Conservation (phyloP, 1,140 invertebrate genomes). For the Hyles vespertilio region DNA sequence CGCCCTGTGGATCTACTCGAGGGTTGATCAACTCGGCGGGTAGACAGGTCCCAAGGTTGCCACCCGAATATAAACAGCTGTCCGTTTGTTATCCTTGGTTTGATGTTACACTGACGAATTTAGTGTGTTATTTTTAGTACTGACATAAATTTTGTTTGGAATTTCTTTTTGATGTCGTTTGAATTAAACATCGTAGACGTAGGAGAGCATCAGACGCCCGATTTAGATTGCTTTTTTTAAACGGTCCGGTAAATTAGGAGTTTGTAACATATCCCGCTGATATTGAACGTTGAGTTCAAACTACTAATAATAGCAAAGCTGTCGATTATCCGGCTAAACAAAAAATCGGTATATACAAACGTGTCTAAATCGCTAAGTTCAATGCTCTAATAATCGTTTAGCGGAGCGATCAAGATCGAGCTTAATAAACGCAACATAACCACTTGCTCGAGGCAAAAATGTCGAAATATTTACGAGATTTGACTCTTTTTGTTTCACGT, state of each 20-base stretch:
- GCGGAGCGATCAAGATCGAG: conserved; percentile 41
- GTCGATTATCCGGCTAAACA: conserved; percentile 2
- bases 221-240: no score
- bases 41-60: conserved; percentile 46
- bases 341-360: conserved; percentile 2
- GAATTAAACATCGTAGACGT: no score
- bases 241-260: no score
- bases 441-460: conserved; percentile 45
- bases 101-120: background rate
- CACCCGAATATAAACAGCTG: conserved; percentile 36
- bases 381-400: conserved; percentile 49
- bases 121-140: conserved; percentile 3
- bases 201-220: no score
- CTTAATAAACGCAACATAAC: conserved; percentile 58
- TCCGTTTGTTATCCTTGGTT: conserved; percentile 11
- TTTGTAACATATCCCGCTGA: no score
- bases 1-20: conserved; percentile 24
- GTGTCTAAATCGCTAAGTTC: conserved; percentile 44
- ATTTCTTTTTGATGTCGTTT: background rate
- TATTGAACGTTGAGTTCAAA: background rate
- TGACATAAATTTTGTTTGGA: background rate
- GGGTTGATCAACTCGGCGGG: conserved; percentile 36
- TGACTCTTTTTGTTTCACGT: conserved; percentile 40
- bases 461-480: conserved; percentile 59
- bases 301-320: background rate